phyloP scores from a whole-genome alignment of 2,797 vertebrate genomes.

The Crocidura indochinensis region DNA sequence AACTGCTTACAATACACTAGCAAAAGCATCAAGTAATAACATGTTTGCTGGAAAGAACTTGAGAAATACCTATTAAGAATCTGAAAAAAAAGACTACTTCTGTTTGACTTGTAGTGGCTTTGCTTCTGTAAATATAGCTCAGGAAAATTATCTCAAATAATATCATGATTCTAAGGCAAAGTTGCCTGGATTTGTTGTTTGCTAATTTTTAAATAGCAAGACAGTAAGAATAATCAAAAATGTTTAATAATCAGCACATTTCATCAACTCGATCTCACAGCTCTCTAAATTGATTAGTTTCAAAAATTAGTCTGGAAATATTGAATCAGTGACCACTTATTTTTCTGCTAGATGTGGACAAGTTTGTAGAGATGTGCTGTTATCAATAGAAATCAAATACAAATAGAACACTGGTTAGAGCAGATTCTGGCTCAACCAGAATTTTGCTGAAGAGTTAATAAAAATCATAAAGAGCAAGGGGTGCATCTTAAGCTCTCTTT shows the following conservation, averaged over 20 bases:
- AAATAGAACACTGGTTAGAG: slow-evolving; percentile 23
- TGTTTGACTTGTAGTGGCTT: neutral
- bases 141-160: slow-evolving; percentile 39
- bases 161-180: slow-evolving; percentile 45
- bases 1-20: slow-evolving; percentile 47
- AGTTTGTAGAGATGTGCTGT: slow-evolving; percentile 4
- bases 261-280: neutral
- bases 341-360: neutral
- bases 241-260: neutral
- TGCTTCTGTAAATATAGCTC: slow-evolving; percentile 46
- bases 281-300: neutral
- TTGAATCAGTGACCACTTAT: neutral
- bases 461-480: neutral
- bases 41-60: neutral
- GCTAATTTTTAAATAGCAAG: neutral
- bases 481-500: neutral
- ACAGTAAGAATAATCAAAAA: slow-evolving; percentile 24
- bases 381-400: neutral
- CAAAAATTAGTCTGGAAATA: slow-evolving; percentile 35
- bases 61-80: neutral
- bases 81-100: too few relatives aligned
- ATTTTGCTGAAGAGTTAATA: slow-evolving; percentile 7
- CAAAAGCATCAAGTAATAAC: neutral
- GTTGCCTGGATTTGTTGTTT: neutral
- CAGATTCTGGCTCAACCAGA: neutral